Percentiles rank a stretch among this genome's conserved stretches.
Conservation (phyloP, 2,113 vertebrate species). For the Callithrix jacchus region DNA sequence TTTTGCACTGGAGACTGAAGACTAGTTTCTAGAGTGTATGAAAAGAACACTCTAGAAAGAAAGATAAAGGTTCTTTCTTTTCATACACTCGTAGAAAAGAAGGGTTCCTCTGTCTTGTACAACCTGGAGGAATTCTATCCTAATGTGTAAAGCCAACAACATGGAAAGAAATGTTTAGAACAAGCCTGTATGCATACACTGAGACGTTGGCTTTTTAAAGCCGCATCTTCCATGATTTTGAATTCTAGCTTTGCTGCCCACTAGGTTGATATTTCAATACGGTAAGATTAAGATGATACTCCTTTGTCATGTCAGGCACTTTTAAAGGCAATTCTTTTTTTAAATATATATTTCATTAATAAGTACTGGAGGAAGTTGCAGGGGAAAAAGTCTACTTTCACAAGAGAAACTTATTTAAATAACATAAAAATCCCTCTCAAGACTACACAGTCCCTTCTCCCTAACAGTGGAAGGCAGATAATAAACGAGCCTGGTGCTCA, state of each 20-base stretch:
- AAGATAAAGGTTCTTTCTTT: no score
- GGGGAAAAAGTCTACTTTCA: neutral
- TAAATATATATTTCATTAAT: neutral
- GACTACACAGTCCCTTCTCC: neutral
- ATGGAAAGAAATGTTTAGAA: neutral
- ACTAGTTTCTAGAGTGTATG: neutral
- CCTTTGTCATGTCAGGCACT: neutral
- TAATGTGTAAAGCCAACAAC: neutral
- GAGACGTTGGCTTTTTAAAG: neutral
- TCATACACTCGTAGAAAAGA: neutral
- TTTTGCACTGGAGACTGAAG: neutral
- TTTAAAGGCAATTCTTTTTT: neutral
- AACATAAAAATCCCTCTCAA: neutral
- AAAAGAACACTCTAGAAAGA: no score
- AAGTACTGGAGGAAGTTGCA: neutral
- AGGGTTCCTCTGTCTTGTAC: neutral
- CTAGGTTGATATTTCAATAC: neutral
- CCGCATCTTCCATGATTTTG: neutral
- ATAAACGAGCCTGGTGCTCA: no score
- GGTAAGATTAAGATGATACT: neutral
- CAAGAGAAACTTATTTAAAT: neutral
- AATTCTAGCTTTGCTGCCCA: neutral
- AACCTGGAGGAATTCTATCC: neutral
- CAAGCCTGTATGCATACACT: neutral
- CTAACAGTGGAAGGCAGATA: neutral